Conservation (phyloP, 2,888 invertebrate genomes). For the Acleris emargana region DNA sequence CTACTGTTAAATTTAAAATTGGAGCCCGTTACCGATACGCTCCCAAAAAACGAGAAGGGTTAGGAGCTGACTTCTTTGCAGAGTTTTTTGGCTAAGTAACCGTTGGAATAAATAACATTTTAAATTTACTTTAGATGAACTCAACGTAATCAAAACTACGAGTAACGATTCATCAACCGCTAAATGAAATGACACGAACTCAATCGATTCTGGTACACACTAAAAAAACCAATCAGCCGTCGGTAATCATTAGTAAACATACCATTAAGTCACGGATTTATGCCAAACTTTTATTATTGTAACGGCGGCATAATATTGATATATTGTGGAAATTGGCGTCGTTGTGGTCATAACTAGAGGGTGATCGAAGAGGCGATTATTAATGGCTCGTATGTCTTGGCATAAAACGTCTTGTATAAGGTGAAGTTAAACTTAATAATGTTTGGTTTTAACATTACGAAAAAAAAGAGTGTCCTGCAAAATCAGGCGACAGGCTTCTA, state of each 20-base stretch:
- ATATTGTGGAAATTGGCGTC: conserved; percentile 50
- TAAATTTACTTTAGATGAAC: background rate
- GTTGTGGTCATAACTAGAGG: conserved; percentile 44
- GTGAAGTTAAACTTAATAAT: background rate
- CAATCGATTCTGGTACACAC: conserved; percentile 14
- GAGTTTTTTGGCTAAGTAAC: no score
- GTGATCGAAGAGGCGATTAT: conserved; percentile 40
- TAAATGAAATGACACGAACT: conserved; percentile 19
- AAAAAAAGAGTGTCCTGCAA: no score
- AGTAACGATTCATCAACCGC: conserved; percentile 5
- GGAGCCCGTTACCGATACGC: background rate
- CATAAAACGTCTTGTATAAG: background rate
- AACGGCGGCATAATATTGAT: conserved; percentile 39
- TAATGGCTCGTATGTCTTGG: conserved; percentile 32
- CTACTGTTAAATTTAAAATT: conserved; percentile 25
- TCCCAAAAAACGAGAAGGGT: no score
- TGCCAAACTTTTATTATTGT: conserved; percentile 51
- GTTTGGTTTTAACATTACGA: no score
- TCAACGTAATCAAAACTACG: conserved; percentile 7
- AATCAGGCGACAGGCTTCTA: no score
- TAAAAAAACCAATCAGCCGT: conserved; percentile 35
- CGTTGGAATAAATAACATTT: background rate
- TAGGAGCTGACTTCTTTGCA: no score
- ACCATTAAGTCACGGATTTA: conserved; percentile 50
- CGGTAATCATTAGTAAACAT: conserved; percentile 51